Evolutionary conservation across 2,888 invertebrate species (phyloP), one percentile per base, ranked within the genome.

Genomic region (Sclerodermus sp.): DNA sequence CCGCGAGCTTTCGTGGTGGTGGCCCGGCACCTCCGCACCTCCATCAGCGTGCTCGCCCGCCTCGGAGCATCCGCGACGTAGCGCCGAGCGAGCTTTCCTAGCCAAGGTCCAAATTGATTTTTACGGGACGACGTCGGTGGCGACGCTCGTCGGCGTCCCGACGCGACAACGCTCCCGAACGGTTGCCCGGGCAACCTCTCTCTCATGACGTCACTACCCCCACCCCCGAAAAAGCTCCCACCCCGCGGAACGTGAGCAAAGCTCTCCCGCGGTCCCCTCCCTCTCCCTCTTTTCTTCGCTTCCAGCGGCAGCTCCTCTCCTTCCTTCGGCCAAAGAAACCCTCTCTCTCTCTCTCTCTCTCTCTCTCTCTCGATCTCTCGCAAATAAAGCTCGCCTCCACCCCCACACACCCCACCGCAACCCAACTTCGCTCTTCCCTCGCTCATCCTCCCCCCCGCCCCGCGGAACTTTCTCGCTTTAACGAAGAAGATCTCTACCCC

Each of bases 31-130:
- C 45, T 53, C 65, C 56, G 52, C 60, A 55, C 60, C 57, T 60
- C 55, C 54, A 55, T 53, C 57, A 63, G 57, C 66, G 62, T 57
- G 66, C 47, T 47, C 54, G 55, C 58, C 50, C 55, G 48, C 47
- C 46, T 45, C 47, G 45, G 37, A 49, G 47, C 49, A 23, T 23
- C 23, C 23, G 23, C 23, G 23, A 23, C 23, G 23, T 23, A 23
- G 23, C 23, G 23, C 23, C 23, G 23, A 23, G 23, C 23, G 23
- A 23, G 23, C 51, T 60, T 29, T 66, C 73, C 70, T 71, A 68
- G 70, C 67, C 71, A 68, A 72, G 69, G 71, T 71, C 70, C 71
- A 77, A 77, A 77, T 77, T 77, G 77, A 77, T 77, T 77, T 77
- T 77, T 77, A 76, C 75, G 70, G 60, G 59, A 67, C 64, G 58